phyloP scores from a whole-genome alignment of 1,140 invertebrate species.

The Pogonognathellus flavescens region DNA sequence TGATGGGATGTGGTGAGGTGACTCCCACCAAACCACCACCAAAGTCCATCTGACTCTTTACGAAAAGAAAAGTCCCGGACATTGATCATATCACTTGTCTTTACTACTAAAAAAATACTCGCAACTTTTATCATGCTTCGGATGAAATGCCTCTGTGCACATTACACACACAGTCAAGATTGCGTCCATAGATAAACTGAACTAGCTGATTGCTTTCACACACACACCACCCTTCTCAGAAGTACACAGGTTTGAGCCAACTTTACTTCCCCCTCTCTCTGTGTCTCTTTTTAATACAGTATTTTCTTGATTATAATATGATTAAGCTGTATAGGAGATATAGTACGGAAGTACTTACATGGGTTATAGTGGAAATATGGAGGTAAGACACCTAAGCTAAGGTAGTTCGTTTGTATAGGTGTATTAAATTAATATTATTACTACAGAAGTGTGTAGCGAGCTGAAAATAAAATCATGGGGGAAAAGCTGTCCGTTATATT shows the following conservation, averaged over 20 bases:
- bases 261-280: neutral
- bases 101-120: neutral
- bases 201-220: constrained; percentile 3
- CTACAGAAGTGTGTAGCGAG: too few relatives aligned
- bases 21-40: neutral
- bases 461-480: too few relatives aligned
- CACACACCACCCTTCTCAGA: neutral
- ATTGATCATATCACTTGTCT: constrained; percentile 1
- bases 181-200: neutral
- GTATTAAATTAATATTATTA: too few relatives aligned
- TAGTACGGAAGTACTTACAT: too few relatives aligned
- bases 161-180: constrained; percentile 1
- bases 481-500: too few relatives aligned
- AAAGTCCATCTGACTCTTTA: constrained; percentile 5
- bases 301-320: too few relatives aligned
- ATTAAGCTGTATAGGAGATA: too few relatives aligned
- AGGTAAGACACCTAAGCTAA: too few relatives aligned
- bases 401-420: too few relatives aligned
- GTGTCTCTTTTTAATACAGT: too few relatives aligned
- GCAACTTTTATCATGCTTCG: constrained; percentile 17
- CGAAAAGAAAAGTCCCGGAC: neutral
- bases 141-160: constrained; percentile 11
- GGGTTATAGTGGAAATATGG: too few relatives aligned
- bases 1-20: neutral
- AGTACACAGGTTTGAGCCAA: neutral